Evolutionary conservation across 92 coral and sea anemone genomes (phyloP), one percentile per base, ranked within the genome.

Genomic region (Actinostola sp.): DNA sequence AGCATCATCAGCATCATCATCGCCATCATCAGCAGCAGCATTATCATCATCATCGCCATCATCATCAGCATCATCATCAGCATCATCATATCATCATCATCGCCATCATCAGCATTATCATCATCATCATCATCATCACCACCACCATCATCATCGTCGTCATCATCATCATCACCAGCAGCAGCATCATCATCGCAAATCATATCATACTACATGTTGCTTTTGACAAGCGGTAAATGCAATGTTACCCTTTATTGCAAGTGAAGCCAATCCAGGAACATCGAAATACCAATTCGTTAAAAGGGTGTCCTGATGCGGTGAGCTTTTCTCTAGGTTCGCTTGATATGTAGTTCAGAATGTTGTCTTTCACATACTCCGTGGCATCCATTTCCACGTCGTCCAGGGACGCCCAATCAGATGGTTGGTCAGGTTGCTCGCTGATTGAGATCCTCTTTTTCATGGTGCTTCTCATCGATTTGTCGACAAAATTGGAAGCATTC

Each of bases 191-290:
- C n/a, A n/a, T n/a, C n/a, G n/a, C n/a, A n/a, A n/a, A n/a, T n/a
- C n/a, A n/a, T n/a, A n/a, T n/a, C n/a, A n/a, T n/a, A n/a, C n/a
- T n/a, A n/a, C n/a, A n/a, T n/a, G n/a, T n/a, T n/a, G n/a, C n/a
- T n/a, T n/a, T n/a, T n/a, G n/a, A n/a, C n/a, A n/a, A n/a, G n/a
- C n/a, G n/a, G n/a, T n/a, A n/a, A 34, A 61, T 9, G 14, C 24
- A 29, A 10, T 27, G 82, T 41, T 59, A 90, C 97, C 92, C 92
- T 39, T 71, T 31, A 25, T 86, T 79, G 50, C 98, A 93, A 25
- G 68, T 62, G 34, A 85, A 87, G 13, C 96, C 98, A 67, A 70
- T 74, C 87, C 92, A 93, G 11, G 72, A 66, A 63, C 98, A 93
- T 21, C 88, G 84, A 33, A 41, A 78, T 26, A 93, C 83, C 38